Percentiles rank a stretch among this genome's conserved stretches.
phyloP scores from a whole-genome alignment of 2,113 vertebrate species.

The Alosa alosa region DNA sequence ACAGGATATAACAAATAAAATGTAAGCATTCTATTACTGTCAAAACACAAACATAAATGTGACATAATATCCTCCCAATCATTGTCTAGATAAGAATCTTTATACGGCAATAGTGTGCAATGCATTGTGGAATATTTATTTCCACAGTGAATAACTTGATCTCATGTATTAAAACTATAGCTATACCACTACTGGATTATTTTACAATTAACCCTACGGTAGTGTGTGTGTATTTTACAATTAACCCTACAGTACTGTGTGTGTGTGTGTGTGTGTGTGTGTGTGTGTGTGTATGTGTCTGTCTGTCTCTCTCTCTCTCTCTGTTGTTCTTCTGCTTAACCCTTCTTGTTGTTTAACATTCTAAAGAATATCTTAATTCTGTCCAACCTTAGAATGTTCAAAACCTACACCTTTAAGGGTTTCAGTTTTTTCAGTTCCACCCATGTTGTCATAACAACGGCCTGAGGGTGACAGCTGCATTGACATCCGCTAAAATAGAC shows the following conservation, averaged over 20 bases:
- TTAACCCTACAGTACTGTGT: not conserved
- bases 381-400: too few relatives aligned
- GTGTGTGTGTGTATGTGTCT: not conserved
- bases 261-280: not conserved
- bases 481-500: conserved; percentile 33
- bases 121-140: not conserved
- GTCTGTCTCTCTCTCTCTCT: not conserved
- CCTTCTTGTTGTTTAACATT: too few relatives aligned
- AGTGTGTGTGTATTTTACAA: not conserved
- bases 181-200: not conserved
- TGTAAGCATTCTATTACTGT: not conserved
- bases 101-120: not conserved
- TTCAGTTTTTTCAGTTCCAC: not conserved
- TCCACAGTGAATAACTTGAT: not conserved
- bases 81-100: not conserved
- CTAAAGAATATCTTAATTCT: too few relatives aligned
- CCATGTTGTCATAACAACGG: conserved; percentile 49
- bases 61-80: not conserved
- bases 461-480: conserved; percentile 48
- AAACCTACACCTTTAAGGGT: too few relatives aligned
- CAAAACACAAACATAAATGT: not conserved
- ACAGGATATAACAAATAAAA: not conserved
- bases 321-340: not conserved
- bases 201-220: not conserved
- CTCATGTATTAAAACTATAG: not conserved